Conservation (phyloP, 2,797 vertebrate genomes). For the Lacerta agilis region DNA sequence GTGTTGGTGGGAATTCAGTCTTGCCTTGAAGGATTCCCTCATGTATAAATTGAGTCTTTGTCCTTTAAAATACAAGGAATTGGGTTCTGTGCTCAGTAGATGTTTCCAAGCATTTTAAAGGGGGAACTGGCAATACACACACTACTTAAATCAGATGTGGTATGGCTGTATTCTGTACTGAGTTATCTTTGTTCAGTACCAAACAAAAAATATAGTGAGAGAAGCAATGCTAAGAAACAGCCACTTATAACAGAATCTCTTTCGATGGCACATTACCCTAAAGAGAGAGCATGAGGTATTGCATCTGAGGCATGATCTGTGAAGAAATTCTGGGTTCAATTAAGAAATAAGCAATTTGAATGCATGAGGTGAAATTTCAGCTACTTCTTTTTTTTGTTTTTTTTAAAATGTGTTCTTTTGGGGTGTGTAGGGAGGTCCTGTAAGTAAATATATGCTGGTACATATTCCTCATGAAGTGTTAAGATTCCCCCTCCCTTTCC, state of each 20-base stretch:
- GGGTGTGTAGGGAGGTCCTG: neutral
- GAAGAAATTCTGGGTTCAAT: slow-evolving; percentile 13
- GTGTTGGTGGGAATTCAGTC: neutral
- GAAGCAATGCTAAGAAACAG: neutral
- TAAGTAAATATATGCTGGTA: neutral
- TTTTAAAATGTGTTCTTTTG: neutral
- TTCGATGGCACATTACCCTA: neutral
- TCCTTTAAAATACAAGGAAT: neutral
- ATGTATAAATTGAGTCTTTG: neutral
- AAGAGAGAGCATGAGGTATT: slow-evolving; percentile 1
- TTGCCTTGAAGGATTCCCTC: neutral
- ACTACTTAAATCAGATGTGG: neutral
- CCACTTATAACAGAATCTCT: neutral
- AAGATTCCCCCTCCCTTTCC: neutral
- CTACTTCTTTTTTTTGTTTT: neutral
- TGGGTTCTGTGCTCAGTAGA: neutral
- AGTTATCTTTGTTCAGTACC: neutral
- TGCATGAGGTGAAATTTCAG: neutral
- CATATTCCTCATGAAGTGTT: slow-evolving; percentile 2
- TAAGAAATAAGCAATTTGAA: slow-evolving; percentile 8
- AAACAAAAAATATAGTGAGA: neutral
- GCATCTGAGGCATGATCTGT: neutral
- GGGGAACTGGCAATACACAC: neutral
- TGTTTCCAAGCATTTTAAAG: neutral
- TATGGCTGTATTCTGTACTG: neutral